A percentile compares a stretch with the other conserved stretches of the same genome.
These are phyloP conservation scores for Sylvilagus floridanus DNA, from an alignment of 2,797 vertebrate genomes.

Conservation along the genomic window DNA sequence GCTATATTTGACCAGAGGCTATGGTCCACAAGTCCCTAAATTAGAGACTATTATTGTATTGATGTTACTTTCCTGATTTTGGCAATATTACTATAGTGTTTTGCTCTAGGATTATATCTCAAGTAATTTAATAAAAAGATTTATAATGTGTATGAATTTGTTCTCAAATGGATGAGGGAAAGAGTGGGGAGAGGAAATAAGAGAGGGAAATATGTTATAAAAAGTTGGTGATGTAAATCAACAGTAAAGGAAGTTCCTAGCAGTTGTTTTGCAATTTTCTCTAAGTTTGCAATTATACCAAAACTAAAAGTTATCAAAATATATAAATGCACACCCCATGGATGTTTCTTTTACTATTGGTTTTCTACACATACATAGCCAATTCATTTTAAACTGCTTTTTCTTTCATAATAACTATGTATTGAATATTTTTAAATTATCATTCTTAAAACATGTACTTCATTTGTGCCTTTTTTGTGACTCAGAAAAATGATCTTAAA, in stretches of 20 bases:
- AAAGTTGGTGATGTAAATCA: neutral
- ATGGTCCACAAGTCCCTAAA: neutral
- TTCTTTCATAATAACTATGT: neutral
- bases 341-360: neutral
- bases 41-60: neutral
- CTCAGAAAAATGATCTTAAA: neutral
- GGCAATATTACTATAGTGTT: neutral
- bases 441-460: neutral
- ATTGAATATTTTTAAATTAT: slow-evolving; percentile 3
- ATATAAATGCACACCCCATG: neutral
- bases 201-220: neutral
- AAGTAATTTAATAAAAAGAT: neutral
- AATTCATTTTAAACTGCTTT: neutral
- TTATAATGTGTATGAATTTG: neutral
- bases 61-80: neutral
- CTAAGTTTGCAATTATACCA: neutral
- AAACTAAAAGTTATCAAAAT: neutral
- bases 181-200: neutral
- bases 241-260: neutral
- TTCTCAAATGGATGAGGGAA: neutral
- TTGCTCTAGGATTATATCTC: neutral
- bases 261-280: neutral
- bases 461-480: neutral
- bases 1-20: neutral
- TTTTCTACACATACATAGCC: neutral